Evolutionary conservation across 2,797 vertebrate genomes (phyloP).

Genomic region (Megaceryle alcyon): DNA sequence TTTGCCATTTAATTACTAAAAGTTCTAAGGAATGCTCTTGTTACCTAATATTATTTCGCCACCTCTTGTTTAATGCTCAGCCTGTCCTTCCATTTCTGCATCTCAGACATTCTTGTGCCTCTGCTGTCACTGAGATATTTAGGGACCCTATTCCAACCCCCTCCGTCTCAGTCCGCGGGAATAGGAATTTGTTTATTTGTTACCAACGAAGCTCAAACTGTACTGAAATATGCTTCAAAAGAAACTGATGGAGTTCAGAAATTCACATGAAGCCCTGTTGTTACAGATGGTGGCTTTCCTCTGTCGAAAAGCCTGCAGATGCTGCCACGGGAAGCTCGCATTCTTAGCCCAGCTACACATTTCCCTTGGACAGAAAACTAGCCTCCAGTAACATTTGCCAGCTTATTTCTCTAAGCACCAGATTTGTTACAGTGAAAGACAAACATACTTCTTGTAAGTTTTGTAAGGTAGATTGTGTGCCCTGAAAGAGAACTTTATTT

Average conservation of each 20-base stretch:
- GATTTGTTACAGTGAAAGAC: background rate
- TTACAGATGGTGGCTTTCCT: conserved; percentile 9
- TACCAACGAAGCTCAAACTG: background rate
- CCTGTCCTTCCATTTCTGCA: background rate
- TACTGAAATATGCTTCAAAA: background rate
- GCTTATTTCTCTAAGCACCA: background rate
- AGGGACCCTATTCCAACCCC: background rate
- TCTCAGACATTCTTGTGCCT: background rate
- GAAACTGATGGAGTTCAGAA: background rate
- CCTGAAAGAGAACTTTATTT: conserved; percentile 4
- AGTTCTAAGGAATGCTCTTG: background rate
- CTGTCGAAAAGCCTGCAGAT: background rate
- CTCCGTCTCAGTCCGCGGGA: background rate
- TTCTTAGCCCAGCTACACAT: background rate
- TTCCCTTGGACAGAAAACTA: background rate
- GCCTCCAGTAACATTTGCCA: background rate
- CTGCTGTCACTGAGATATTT: background rate
- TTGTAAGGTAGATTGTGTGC: background rate
- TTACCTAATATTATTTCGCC: background rate
- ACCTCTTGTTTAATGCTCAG: background rate
- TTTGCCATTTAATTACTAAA: background rate
- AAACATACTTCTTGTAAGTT: background rate
- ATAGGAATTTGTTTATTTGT: background rate
- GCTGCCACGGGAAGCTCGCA: fast-evolving
- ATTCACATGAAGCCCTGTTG: conserved; percentile 2